Evolutionary conservation across 2,888 invertebrate species (phyloP).

Genomic region (Strigamia transsilvanica): DNA sequence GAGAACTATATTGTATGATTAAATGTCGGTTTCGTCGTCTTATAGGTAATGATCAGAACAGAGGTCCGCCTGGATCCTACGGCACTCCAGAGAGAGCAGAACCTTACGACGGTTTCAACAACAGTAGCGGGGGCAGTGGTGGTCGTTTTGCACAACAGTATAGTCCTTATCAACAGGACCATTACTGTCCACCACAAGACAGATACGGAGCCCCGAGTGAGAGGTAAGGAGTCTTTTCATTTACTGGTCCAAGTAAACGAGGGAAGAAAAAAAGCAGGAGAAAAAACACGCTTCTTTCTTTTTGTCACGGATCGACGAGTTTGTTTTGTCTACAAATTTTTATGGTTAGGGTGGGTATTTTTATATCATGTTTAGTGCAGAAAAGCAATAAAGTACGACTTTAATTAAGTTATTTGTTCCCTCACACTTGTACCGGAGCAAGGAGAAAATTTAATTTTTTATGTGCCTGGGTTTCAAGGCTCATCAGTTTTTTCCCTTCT

Average conservation of each 20-base stretch:
- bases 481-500: constrained; percentile 1
- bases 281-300: neutral
- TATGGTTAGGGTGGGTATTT: neutral
- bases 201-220: constrained; percentile 55
- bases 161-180: constrained; percentile 55
- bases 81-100: constrained; percentile 50
- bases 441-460: neutral
- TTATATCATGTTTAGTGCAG: constrained; percentile 26
- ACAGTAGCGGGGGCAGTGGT: constrained; percentile 53
- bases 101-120: constrained; percentile 56
- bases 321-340: constrained; percentile 19
- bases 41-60: constrained; percentile 54
- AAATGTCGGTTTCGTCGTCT: neutral
- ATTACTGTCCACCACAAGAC: constrained; percentile 57
- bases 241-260: neutral
- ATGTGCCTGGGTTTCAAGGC: neutral
- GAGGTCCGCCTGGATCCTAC: constrained; percentile 52
- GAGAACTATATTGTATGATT: neutral
- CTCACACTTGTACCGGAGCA: neutral
- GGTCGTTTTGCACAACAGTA: constrained; percentile 54
- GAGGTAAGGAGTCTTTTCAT: constrained; percentile 50
- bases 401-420: constrained; percentile 33
- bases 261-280: neutral
- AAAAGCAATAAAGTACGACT: constrained; percentile 4
- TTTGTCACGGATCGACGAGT: constrained; percentile 2